phyloP scores from a whole-genome alignment of 30 jellyfish, hydroid and myxozoan genomes.

The Phacellophora camtschatica region DNA sequence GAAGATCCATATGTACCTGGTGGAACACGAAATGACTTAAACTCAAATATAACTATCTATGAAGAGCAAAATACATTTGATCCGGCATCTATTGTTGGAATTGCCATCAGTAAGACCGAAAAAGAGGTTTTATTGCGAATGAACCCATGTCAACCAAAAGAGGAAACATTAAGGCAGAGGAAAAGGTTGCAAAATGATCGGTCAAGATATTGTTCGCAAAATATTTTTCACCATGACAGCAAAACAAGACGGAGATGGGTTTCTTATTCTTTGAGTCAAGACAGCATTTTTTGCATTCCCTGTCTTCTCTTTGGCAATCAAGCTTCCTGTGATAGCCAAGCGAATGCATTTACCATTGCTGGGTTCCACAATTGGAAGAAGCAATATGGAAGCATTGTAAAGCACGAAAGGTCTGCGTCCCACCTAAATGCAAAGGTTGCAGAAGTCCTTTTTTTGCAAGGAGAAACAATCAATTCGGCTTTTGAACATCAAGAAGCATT shows the following conservation, averaged over 20 bases:
- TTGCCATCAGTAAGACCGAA: slow-evolving; percentile 44
- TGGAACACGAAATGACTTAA: slow-evolving; percentile 17
- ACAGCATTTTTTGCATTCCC: slow-evolving; percentile 43
- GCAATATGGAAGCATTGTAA: slow-evolving; percentile 60
- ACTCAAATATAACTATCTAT: slow-evolving; percentile 23
- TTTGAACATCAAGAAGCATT: slow-evolving; percentile 27
- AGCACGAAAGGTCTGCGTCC: slow-evolving; percentile 53
- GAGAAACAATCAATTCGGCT: slow-evolving; percentile 5
- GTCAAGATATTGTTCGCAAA: slow-evolving; percentile 30
- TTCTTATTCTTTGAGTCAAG: slow-evolving; percentile 44
- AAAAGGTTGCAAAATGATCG: slow-evolving; percentile 12
- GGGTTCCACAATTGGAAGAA: slow-evolving; percentile 60
- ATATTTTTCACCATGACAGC: slow-evolving; percentile 38
- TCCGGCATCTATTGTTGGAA: slow-evolving; percentile 46
- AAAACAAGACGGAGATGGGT: slow-evolving; percentile 56
- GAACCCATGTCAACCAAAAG: slow-evolving; percentile 51
- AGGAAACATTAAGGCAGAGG: slow-evolving; percentile 42
- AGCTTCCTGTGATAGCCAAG: slow-evolving; percentile 40
- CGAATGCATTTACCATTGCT: slow-evolving; percentile 39
- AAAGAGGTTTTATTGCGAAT: slow-evolving; percentile 23
- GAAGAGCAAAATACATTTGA: slow-evolving; percentile 46
- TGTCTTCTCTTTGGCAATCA: slow-evolving; percentile 34
- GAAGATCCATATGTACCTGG: slow-evolving; percentile 44
- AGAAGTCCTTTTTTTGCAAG: slow-evolving; percentile 52
- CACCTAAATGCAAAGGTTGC: slow-evolving; percentile 64